Base-by-base conservation (phyloP, 1,140 invertebrate species). In the Drosophila nebulosa region DNA sequence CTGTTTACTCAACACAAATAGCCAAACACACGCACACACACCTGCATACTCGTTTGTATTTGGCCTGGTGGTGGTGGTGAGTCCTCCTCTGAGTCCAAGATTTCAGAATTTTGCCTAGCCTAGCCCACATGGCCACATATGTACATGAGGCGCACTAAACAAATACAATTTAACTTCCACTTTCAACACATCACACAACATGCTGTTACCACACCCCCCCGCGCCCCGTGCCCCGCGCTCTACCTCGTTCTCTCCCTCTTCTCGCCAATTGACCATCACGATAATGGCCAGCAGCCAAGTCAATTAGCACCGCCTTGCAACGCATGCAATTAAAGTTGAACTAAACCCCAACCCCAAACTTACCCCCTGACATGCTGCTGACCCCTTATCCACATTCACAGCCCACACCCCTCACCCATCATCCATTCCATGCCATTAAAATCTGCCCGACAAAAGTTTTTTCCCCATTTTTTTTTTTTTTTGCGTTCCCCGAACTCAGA, bases 161-260 rank as follows among this genome's bases (percentile, higher is more conserved):
- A 88, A 88, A 88, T 81, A 88, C 84, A 88, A 88, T 88, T 88
- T 83, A 88, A 88, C 83, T 88, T 88, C 83, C 83, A 81, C 78
- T 88, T 88, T 88, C 83, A 83, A 88, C 83, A 86, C 83, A 81
- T 85, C 64, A 57, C 64, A 57, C 32, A 35, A 22, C 3, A 14
- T 12, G 18, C 66, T 18, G 14, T 42, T 26, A 21, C 26, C n/a
- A 32, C 53, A 56, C 27, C 32, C 39, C 27, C 9, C 22, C n/a
- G 9, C 26, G 6, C 18, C 39, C 42, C 60, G 35, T 2, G 12
- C n/a, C 7, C 5, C 12, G 14, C 12, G 3, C n/a, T 39, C n/a
- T 14, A 4, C n/a, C 35, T 35, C 32, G 1, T 14, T 5, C 3
- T 14, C 12, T 14, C 36, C 14, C 14, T 14, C 36, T 39, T n/a